A percentile compares a stretch with the other conserved stretches of the same genome.
Conservation (phyloP, 1,140 invertebrate species). For the Trichonephila clavipes region DNA sequence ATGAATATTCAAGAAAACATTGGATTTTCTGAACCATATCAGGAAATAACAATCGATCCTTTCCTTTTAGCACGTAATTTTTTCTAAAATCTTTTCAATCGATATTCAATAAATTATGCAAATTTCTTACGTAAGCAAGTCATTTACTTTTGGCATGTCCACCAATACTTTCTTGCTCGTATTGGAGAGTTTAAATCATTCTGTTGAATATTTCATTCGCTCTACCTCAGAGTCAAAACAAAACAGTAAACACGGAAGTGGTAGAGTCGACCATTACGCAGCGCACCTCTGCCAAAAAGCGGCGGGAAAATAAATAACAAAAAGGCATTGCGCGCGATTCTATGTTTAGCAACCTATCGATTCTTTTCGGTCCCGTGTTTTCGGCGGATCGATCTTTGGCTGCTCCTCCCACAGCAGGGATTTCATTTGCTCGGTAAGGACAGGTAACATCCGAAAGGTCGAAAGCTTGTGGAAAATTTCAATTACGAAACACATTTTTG, state of each 20-base stretch:
- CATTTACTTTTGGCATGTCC: too few species aligned
- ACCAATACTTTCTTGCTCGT: too few species aligned
- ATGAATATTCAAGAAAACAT: too few species aligned
- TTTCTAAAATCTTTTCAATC: too few species aligned
- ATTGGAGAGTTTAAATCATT: too few species aligned
- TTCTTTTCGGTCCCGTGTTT: conserved; percentile 15
- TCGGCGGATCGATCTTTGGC: conserved; percentile 34
- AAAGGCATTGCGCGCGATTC: background rate
- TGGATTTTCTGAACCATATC: too few species aligned
- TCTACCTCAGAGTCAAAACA: background rate
- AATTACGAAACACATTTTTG: background rate
- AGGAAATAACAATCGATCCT: too few species aligned
- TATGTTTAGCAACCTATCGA: conserved; percentile 53
- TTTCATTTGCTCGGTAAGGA: conserved; percentile 11
- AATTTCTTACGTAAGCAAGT: too few species aligned
- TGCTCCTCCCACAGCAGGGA: conserved; percentile 8
- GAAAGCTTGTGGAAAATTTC: conserved; percentile 11
- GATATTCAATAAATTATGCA: too few species aligned
- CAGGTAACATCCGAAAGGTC: background rate
- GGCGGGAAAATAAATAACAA: too few species aligned
- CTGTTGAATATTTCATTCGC: too few species aligned
- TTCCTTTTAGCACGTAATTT: too few species aligned
- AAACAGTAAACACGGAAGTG: conserved; percentile 29
- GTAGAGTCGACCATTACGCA: background rate
- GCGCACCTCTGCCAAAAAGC: background rate